phyloP scores from a whole-genome alignment of 2,888 invertebrate genomes.

The Phortica magna region DNA sequence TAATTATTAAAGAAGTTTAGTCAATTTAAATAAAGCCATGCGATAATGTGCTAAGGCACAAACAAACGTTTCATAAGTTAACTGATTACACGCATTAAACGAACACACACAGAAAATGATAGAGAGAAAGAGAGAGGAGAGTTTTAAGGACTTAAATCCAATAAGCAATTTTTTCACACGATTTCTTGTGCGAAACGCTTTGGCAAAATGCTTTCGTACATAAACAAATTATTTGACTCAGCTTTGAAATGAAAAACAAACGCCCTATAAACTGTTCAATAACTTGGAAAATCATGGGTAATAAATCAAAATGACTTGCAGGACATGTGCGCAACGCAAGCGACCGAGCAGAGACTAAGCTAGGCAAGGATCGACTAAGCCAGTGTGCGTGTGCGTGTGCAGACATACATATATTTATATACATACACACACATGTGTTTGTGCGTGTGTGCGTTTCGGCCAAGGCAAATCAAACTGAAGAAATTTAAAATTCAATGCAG shows the following conservation, averaged over 20 bases:
- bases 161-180: slow-evolving; percentile 34
- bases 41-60: not conserved
- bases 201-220: slow-evolving; percentile 39
- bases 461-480: slow-evolving; percentile 15
- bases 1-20: not conserved
- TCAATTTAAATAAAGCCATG: not conserved
- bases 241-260: slow-evolving; percentile 55
- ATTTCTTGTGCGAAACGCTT: slow-evolving; percentile 6
- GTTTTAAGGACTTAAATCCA: slow-evolving; percentile 9
- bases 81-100: slow-evolving; percentile 25
- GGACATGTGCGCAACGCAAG: slow-evolving; percentile 45
- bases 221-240: slow-evolving; percentile 67
- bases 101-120: not conserved
- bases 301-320: slow-evolving; percentile 76
- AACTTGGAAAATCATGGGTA: slow-evolving; percentile 76
- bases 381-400: too few relatives aligned
- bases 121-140: not conserved
- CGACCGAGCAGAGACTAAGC: slow-evolving; percentile 32
- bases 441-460: slow-evolving; percentile 44
- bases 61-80: not conserved
- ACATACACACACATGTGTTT: slow-evolving; percentile 34
- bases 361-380: slow-evolving; percentile 17
- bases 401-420: too few relatives aligned
- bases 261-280: slow-evolving; percentile 75
- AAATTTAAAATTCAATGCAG: slow-evolving; percentile 66